Conservation (phyloP, 1,140 invertebrate genomes). For the Drosophila ercepeae region DNA sequence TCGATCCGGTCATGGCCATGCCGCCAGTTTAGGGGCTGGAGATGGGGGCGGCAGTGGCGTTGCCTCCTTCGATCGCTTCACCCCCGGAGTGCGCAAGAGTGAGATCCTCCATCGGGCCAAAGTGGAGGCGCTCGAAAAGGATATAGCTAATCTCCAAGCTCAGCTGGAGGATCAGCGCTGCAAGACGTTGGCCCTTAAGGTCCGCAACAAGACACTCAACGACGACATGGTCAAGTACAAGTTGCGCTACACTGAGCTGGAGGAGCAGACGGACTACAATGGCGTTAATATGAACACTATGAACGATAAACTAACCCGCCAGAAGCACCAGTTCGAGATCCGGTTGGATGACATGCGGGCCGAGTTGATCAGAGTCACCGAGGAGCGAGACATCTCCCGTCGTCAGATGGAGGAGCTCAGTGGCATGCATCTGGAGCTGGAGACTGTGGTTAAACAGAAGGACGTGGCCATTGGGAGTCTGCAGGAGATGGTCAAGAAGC, state of each 20-base stretch:
- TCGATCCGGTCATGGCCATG: slow-evolving; percentile 3
- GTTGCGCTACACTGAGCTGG: slow-evolving; percentile 49
- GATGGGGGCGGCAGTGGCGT: slow-evolving; percentile 49
- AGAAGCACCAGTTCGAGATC: slow-evolving; percentile 65
- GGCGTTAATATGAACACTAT: slow-evolving; percentile 58
- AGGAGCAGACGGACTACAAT: slow-evolving; percentile 67
- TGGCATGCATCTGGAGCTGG: slow-evolving; percentile 62
- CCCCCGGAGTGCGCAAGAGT: slow-evolving; percentile 70
- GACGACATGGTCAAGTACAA: slow-evolving; percentile 73
- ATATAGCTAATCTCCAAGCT: slow-evolving; percentile 84
- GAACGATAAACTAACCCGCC: slow-evolving; percentile 65
- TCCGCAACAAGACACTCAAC: slow-evolving; percentile 77
- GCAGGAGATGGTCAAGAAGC: slow-evolving; percentile 52
- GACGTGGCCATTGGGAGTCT: slow-evolving; percentile 37
- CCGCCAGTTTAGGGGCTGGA: slow-evolving; percentile 29
- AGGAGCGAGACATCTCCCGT: slow-evolving; percentile 51
- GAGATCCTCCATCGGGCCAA: slow-evolving; percentile 84
- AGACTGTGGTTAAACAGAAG: slow-evolving; percentile 44
- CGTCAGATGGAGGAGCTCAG: slow-evolving; percentile 63
- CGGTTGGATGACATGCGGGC: slow-evolving; percentile 85
- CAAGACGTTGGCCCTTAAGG: slow-evolving; percentile 70
- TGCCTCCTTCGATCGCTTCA: slow-evolving; percentile 67
- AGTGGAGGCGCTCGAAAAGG: slow-evolving; percentile 85
- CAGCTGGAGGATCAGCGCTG: slow-evolving; percentile 83
- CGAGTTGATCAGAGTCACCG: slow-evolving; percentile 83